phyloP scores from a whole-genome alignment of 2,888 invertebrate genomes.

The Amblyjoppa proteus region DNA sequence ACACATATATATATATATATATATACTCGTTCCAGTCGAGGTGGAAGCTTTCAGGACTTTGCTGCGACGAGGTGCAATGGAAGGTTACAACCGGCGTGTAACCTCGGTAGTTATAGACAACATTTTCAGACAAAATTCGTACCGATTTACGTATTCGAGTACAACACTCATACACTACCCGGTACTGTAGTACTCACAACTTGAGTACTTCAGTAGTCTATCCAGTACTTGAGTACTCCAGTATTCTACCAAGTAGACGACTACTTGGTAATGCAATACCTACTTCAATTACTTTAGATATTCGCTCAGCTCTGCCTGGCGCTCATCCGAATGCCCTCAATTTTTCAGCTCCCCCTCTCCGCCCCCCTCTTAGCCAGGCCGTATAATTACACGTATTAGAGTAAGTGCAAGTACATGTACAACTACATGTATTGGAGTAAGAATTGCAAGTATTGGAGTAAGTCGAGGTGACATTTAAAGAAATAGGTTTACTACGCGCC shows the following conservation, averaged over 20 bases:
- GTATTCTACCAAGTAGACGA: background rate
- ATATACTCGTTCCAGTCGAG: background rate
- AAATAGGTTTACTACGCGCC: too few relatives aligned
- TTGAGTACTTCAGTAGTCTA: background rate
- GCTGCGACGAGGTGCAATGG: slow-evolving; percentile 41
- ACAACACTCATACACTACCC: background rate
- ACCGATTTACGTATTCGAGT: background rate
- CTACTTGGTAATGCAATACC: background rate
- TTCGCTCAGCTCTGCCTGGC: background rate
- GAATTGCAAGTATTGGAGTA: too few relatives aligned
- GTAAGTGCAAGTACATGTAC: too few relatives aligned
- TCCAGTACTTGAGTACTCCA: too few relatives aligned
- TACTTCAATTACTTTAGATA: background rate
- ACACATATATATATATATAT: too few relatives aligned
- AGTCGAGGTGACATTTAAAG: too few relatives aligned
- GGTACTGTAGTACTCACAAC: background rate
- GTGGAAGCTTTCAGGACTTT: slow-evolving; percentile 50
- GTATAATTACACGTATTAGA: background rate
- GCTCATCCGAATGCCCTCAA: background rate
- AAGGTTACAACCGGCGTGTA: slow-evolving; percentile 18
- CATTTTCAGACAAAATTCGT: too few relatives aligned
- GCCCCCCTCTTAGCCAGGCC: background rate
- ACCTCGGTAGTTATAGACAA: slow-evolving; percentile 14
- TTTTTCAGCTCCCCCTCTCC: background rate
- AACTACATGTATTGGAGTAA: too few relatives aligned